Percentiles rank a stretch among this genome's conserved stretches.
phyloP scores from a whole-genome alignment of 2,113 vertebrate genomes.

The Myotis brandtii region DNA sequence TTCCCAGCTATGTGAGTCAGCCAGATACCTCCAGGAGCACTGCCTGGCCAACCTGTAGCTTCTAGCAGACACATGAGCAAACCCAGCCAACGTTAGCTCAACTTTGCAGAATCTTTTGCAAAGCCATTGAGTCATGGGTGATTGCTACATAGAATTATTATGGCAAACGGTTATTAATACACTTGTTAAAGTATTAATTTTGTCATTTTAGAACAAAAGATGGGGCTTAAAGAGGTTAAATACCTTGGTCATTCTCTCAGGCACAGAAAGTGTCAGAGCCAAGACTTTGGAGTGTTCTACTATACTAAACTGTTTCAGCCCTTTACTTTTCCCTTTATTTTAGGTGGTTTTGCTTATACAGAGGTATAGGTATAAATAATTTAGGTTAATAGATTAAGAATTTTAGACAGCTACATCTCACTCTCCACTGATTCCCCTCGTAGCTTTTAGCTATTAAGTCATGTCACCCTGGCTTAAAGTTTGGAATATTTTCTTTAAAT shows the following conservation, averaged over 20 bases:
- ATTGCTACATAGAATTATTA: not conserved
- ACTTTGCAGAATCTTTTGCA: not conserved
- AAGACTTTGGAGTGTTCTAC: not conserved
- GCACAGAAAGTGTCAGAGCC: not conserved
- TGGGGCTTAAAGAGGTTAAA: not conserved
- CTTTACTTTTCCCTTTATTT: not conserved
- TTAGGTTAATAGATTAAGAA: not conserved
- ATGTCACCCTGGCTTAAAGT: not conserved
- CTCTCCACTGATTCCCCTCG: not conserved
- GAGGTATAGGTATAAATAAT: not conserved
- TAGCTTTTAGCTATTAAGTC: constrained; percentile 27
- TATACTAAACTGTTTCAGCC: not conserved
- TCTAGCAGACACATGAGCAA: not conserved
- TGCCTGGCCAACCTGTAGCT: not conserved
- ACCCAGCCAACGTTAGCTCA: not conserved
- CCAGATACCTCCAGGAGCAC: not conserved
- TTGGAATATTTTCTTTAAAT: not conserved
- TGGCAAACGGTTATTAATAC: not conserved
- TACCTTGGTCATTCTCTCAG: not conserved
- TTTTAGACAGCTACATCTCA: not conserved
- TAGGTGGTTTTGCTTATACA: not conserved
- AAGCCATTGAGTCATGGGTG: not conserved
- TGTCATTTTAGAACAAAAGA: not conserved
- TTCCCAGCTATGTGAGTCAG: not conserved
- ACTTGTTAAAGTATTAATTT: not conserved